Percentiles rank a stretch among this genome's conserved stretches.
phyloP scores from a whole-genome alignment of 2,113 vertebrate species.

The Puntigrus tetrazona region DNA sequence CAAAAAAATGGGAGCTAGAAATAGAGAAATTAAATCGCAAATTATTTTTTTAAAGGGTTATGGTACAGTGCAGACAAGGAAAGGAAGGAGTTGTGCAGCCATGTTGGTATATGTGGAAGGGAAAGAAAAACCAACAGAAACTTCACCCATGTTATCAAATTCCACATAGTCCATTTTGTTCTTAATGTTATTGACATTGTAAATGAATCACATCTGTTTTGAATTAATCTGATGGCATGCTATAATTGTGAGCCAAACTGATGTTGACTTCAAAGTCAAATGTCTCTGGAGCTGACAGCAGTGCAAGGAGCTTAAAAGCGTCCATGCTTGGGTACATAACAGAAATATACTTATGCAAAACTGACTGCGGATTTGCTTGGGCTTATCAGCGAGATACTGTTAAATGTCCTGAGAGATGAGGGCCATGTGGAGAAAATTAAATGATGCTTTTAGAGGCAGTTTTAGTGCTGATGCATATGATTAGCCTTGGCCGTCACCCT shows the following conservation, averaged over 20 bases:
- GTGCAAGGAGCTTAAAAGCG: not conserved
- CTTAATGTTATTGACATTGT: not conserved
- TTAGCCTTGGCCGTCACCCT: not conserved
- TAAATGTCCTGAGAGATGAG: slow-evolving; percentile 23
- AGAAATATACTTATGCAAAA: slow-evolving; percentile 8
- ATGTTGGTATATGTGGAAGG: not conserved
- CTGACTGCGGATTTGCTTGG: not conserved
- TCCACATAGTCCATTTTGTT: not conserved
- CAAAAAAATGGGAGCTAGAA: not conserved
- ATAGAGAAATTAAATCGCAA: not conserved
- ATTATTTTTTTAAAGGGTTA: not conserved
- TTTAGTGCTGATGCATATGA: slow-evolving; percentile 24
- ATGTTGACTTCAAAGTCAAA: slow-evolving; percentile 16
- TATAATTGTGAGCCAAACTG: not conserved
- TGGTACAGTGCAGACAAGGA: not conserved
- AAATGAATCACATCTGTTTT: not conserved
- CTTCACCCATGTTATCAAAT: not conserved
- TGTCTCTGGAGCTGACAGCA: not conserved
- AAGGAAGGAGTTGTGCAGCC: not conserved
- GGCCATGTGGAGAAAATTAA: slow-evolving; percentile 19
- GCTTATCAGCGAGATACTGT: slow-evolving; percentile 1
- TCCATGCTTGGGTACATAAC: not conserved
- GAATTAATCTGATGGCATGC: not conserved
- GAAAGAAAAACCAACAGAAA: not conserved
- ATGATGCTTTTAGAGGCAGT: slow-evolving; percentile 18